Base-by-base conservation (phyloP, 2,797 vertebrate species). In the Micropoecilia bifurca region DNA sequence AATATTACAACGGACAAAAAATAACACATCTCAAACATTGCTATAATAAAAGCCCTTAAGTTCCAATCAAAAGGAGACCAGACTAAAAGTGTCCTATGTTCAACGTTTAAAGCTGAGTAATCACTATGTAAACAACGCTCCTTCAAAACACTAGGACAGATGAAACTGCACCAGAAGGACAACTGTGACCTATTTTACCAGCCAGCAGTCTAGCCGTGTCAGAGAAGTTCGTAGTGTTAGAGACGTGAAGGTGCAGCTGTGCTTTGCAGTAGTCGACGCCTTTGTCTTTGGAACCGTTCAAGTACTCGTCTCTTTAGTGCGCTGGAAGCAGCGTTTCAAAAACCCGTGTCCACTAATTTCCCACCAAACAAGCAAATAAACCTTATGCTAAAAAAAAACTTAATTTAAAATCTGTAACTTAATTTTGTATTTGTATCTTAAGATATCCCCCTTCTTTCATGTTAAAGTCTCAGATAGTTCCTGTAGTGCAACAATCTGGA, bases 281-380 rank as follows among this genome's bases (percentile, higher is more conserved):
- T 84, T 75, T 71, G 16, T 88, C 88, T 90, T 92, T 93, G 88
- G 86, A 93, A 82, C 79, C 72, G 20, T 90, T 90, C 85, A 89
- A 89, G 88, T 82, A 83, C 76, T 72, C 4, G 12, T 81, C 57
- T 83, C 77, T 75, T 82, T 61, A 36, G 71, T 78, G 79, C 77
- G 53, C 12, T 71, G 75, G 63, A 87, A 72, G 50, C 63, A 85
- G 85, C 74, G 53, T 71, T 69, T 71, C 33, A 16, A 75, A 53
- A 75, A 88, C 75, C 76, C n/a, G 48, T 80, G 74, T 75, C 1
- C 48, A 71, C 80, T 41, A 68, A 80, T 72, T 83, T 81, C 55
- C 63, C 61, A 76, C 74, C 33, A 55, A 25, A 0, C 0, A 33
- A 76, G 3, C 28, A 86, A 80, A 76, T 76, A 59, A 46, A 46